These are phyloP conservation scores for Bombus sylvicola DNA, from an alignment of 1,140 invertebrate genomes.

Conservation along the genomic window DNA sequence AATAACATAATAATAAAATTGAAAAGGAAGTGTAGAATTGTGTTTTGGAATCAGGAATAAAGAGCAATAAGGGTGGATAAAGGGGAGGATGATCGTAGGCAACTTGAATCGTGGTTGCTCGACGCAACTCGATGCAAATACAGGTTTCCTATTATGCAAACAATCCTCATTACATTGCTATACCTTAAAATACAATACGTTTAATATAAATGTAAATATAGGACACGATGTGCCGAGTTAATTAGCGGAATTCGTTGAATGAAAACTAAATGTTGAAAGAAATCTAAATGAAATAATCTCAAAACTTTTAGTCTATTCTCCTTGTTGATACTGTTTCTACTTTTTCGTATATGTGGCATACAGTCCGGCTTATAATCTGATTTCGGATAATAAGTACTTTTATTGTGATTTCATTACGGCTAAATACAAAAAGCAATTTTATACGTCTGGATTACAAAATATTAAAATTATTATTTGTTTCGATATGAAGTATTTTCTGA, in stretches of 20 bases:
- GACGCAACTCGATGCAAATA: constrained; percentile 25
- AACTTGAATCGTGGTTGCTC: background rate
- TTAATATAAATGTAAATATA: constrained; percentile 48
- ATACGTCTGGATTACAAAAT: too few relatives aligned
- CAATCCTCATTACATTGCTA: constrained; percentile 14
- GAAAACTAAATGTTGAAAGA: background rate
- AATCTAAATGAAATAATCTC: background rate
- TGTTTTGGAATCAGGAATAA: background rate
- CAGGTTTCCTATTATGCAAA: constrained; percentile 30
- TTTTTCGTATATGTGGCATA: background rate
- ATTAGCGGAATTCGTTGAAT: constrained; percentile 6
- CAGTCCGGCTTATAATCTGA: too few relatives aligned
- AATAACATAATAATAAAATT: background rate
- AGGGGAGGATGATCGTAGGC: background rate
- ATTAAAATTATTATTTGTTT: too few relatives aligned
- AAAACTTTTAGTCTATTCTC: background rate
- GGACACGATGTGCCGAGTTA: background rate
- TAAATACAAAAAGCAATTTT: background rate
- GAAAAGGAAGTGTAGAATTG: background rate
- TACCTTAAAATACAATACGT: constrained; percentile 9
- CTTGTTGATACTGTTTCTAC: too few relatives aligned
- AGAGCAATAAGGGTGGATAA: background rate
- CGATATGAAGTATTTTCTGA: too few relatives aligned
- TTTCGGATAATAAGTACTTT: background rate
- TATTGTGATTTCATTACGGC: background rate